A percentile compares a stretch with the other conserved stretches of the same genome.
phyloP scores from a whole-genome alignment of 2,113 vertebrate species.

The Gopherus flavomarginatus region DNA sequence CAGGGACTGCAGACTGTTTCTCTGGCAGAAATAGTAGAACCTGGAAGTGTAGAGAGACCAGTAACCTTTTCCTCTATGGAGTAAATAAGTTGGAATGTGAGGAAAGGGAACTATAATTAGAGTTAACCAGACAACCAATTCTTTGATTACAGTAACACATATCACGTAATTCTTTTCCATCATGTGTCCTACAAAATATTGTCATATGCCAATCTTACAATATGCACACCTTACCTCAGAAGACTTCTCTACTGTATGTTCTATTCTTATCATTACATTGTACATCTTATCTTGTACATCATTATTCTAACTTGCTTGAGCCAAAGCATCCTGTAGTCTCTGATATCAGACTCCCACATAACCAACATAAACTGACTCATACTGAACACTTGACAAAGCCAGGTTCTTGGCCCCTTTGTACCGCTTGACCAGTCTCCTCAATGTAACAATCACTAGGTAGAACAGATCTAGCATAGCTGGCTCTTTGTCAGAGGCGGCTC shows the following conservation, averaged over 20 bases:
- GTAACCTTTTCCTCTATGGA: constrained; percentile 24
- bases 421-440: not conserved
- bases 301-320: not conserved
- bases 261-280: constrained; percentile 24
- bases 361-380: not conserved
- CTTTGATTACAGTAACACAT: constrained; percentile 39
- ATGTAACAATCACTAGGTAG: not conserved
- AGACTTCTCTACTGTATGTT: constrained; percentile 55
- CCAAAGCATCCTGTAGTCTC: constrained; percentile 25
- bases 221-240: constrained; percentile 21
- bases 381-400: constrained; percentile 15
- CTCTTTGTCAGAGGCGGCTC: not conserved
- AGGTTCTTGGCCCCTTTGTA: not conserved
- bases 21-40: too few relatives aligned
- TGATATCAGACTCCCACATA: constrained; percentile 12
- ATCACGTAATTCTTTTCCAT: constrained; percentile 36
- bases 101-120: constrained; percentile 24
- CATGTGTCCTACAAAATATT: constrained; percentile 30
- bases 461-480: not conserved
- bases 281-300: constrained; percentile 40
- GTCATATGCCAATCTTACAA: constrained; percentile 11
- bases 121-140: constrained; percentile 46
- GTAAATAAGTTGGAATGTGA: constrained; percentile 29
- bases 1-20: too few relatives aligned
- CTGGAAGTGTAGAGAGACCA: too few relatives aligned